Evolutionary conservation across 2,888 invertebrate genomes (phyloP).

Genomic region (Gastracanthus pulcherrimus): DNA sequence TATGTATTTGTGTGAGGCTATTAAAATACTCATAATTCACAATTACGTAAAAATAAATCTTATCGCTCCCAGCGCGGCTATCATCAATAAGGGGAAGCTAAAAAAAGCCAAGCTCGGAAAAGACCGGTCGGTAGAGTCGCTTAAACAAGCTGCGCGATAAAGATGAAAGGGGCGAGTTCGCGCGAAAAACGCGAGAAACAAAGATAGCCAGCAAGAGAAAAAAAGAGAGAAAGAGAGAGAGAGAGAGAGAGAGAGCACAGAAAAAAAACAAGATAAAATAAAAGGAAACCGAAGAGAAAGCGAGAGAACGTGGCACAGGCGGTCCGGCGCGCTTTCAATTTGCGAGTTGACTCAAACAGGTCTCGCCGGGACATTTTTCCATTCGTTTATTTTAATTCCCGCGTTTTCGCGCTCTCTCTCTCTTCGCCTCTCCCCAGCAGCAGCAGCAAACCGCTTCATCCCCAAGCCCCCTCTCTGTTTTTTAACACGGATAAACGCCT

Average conservation of each 20-base stretch:
- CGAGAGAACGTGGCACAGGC: constrained; percentile 45
- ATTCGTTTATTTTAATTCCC: constrained; percentile 65
- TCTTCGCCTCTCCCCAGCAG: constrained; percentile 40
- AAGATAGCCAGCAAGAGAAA: too few relatives aligned
- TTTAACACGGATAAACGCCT: constrained; percentile 37
- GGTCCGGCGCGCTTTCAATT: constrained; percentile 67
- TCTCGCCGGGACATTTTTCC: constrained; percentile 63
- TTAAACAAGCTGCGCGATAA: constrained; percentile 34
- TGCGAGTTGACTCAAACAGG: constrained; percentile 69
- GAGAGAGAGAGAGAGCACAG: constrained; percentile 6
- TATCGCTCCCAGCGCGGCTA: neutral
- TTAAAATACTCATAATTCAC: neutral
- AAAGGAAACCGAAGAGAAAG: neutral
- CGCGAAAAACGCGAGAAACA: neutral
- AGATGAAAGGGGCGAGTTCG: constrained; percentile 39
- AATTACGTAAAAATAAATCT: neutral
- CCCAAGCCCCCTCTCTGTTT: constrained; percentile 21
- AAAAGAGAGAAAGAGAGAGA: neutral
- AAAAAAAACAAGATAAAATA: constrained; percentile 13
- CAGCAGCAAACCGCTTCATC: too few relatives aligned
- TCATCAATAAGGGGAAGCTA: neutral
- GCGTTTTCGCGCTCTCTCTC: constrained; percentile 54
- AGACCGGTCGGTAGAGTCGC: constrained; percentile 3
- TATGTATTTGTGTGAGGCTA: too few relatives aligned
- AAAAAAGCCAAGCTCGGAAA: neutral